These are phyloP conservation scores for Cyphomyrus plagiostoma DNA, from an alignment of 2,113 vertebrate species.

Conservation along the genomic window DNA sequence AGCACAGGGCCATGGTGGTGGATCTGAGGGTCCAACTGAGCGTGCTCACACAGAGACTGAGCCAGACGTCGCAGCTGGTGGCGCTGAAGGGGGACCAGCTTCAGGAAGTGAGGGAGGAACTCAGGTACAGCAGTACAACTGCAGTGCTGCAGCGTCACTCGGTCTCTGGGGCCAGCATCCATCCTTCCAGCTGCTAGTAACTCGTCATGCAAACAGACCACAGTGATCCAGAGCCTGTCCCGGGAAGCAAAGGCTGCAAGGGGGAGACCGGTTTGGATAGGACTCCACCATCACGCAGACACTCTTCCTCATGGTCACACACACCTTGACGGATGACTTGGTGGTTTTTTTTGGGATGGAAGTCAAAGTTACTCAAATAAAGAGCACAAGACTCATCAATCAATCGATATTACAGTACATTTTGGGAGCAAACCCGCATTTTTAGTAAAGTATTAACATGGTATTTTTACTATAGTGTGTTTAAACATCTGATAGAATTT, in stretches of 20 bases:
- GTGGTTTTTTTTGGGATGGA: background rate
- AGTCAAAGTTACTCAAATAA: background rate
- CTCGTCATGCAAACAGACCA: background rate
- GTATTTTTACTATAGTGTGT: background rate
- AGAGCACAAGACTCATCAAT: background rate
- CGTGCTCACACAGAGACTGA: slow-evolving; percentile 50
- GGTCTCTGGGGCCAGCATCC: background rate
- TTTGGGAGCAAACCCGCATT: background rate
- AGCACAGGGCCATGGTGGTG: slow-evolving; percentile 47
- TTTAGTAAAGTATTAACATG: background rate
- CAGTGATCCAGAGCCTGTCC: background rate
- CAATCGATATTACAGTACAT: background rate
- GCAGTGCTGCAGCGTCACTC: background rate
- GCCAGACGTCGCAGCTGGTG: slow-evolving; percentile 36
- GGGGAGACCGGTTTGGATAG: background rate
- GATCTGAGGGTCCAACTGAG: slow-evolving; percentile 49
- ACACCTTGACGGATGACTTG: background rate
- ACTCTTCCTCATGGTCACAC: background rate
- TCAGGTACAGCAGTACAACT: slow-evolving; percentile 47
- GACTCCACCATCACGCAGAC: background rate
- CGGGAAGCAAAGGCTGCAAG: background rate
- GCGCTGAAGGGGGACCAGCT: slow-evolving; percentile 58
- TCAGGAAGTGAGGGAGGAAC: slow-evolving; percentile 41
- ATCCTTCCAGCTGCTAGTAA: background rate
- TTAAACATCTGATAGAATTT: background rate